Evolutionary conservation across 2,888 invertebrate genomes (phyloP).

Genomic region (Syritta pipiens): DNA sequence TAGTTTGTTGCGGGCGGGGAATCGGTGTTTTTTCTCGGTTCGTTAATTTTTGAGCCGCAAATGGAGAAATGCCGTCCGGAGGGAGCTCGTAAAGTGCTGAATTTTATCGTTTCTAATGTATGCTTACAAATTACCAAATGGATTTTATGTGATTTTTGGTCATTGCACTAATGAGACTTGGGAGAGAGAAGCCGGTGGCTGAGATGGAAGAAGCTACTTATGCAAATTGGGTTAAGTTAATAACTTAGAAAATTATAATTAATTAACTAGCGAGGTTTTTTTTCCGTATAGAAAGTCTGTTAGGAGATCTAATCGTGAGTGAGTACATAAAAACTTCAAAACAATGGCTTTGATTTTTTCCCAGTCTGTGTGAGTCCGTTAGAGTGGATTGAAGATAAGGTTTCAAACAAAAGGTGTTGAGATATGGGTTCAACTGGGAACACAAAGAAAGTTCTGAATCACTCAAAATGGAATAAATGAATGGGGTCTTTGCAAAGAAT

Average conservation of each 20-base stretch:
- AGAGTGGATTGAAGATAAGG: too few relatives aligned
- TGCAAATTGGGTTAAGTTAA: conserved; percentile 52
- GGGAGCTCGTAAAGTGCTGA: conserved; percentile 26
- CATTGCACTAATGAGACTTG: conserved; percentile 34
- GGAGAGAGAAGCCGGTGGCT: background rate
- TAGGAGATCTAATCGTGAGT: conserved; percentile 6
- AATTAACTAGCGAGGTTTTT: conserved; percentile 29
- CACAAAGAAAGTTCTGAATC: background rate
- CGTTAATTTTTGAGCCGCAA: conserved; percentile 53
- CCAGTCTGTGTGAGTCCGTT: too few relatives aligned
- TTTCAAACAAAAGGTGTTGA: background rate
- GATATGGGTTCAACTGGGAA: too few relatives aligned
- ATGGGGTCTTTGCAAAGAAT: too few relatives aligned
- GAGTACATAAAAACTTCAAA: background rate
- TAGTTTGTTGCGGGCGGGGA: conserved; percentile 36
- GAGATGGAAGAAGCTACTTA: too few relatives aligned
- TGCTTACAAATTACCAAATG: conserved; percentile 56
- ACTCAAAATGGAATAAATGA: too few relatives aligned
- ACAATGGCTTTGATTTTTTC: too few relatives aligned
- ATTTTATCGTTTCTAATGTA: conserved; percentile 52
- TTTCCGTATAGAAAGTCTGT: conserved; percentile 2
- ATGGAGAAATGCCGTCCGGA: background rate
- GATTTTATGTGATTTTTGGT: conserved; percentile 60
- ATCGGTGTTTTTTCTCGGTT: conserved; percentile 29
- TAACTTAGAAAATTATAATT: conserved; percentile 42